Base-by-base conservation (phyloP, 2,797 vertebrate species). In the Lacerta viridis region DNA sequence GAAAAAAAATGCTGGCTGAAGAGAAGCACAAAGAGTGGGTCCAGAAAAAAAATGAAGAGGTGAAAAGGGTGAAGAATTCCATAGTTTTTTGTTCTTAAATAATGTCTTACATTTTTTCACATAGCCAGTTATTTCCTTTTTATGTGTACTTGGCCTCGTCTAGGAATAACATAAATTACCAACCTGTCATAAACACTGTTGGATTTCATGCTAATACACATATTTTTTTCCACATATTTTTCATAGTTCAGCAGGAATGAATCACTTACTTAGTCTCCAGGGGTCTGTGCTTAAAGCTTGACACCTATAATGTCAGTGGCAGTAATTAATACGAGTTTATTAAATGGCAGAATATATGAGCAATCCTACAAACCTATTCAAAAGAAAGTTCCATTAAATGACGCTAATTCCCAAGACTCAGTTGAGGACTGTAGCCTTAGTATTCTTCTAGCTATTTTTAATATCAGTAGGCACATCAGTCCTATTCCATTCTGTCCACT, bases 1-100 rank as follows among this genome's bases (percentile, higher is more conserved):
- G 93, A 90, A 99, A 98, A 95, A 98, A 96, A 95, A 89, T 93
- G 18, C 84, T 96, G 18, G 97, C 97, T 81, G 97, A 98, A 88
- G 96, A 97, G 93, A 99, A 97, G 91, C 98, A 98, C 87, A 97
- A 97, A 79, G 97, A 97, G 72, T 99, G 99, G 99, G 96, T 99
- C 5, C 97, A 97, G 77, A 97, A 97, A 91, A 99, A 99, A 90
- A 97, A 94, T 92, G 96, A 98, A 84, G 97, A 98, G 98, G 99
- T 99, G 96, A 89, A 84, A 88, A 50, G 78, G 88, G 84, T 89
- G 88, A 89, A 74, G 61, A 84, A 69, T 64, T 50, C 2, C 7
- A 72, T 64, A 18, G 7, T 23, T 80, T 69, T 29, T 61, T 41
- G 33, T 33, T 87, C 20, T 83, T 46, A n/a, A 27, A 7, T 50